A percentile compares a stretch with the other conserved stretches of the same genome.
phyloP scores from a whole-genome alignment of 2,113 vertebrate genomes.

The Otocyon megalotis region DNA sequence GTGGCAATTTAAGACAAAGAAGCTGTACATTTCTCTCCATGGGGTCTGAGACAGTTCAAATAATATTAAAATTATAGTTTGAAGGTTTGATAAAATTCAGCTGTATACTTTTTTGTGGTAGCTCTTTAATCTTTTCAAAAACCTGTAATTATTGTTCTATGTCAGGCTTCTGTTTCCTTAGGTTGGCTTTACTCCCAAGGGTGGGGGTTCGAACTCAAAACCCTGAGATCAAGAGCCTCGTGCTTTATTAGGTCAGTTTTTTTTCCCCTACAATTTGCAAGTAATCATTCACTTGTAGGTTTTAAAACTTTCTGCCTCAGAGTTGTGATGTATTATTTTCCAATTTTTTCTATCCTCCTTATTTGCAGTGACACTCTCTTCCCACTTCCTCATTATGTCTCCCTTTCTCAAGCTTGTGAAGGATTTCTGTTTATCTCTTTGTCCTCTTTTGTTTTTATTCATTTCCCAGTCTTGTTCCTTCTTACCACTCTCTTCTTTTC shows the following conservation, averaged over 20 bases:
- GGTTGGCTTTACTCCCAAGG: neutral
- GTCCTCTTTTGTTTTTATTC: neutral
- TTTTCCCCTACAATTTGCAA: neutral
- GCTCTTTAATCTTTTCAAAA: neutral
- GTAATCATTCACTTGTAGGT: neutral
- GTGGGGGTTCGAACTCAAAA: neutral
- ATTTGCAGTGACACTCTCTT: too few species aligned
- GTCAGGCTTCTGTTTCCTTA: neutral
- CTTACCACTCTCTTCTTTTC: neutral
- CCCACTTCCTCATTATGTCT: neutral
- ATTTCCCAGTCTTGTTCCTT: neutral
- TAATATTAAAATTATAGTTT: conserved; percentile 15
- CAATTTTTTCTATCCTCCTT: neutral
- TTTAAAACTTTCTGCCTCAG: neutral
- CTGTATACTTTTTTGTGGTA: neutral
- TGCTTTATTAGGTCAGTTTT: neutral
- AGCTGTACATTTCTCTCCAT: rapidly evolving
- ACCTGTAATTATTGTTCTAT: neutral
- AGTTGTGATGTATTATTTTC: neutral
- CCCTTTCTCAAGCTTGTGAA: neutral
- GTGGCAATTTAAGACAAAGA: neutral
- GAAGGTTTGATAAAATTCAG: conserved; percentile 1
- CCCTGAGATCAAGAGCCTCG: neutral
- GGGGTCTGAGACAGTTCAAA: neutral
- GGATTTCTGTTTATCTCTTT: neutral